Conservation (phyloP, 1,140 invertebrate species). For the Diachasma alloeum region DNA sequence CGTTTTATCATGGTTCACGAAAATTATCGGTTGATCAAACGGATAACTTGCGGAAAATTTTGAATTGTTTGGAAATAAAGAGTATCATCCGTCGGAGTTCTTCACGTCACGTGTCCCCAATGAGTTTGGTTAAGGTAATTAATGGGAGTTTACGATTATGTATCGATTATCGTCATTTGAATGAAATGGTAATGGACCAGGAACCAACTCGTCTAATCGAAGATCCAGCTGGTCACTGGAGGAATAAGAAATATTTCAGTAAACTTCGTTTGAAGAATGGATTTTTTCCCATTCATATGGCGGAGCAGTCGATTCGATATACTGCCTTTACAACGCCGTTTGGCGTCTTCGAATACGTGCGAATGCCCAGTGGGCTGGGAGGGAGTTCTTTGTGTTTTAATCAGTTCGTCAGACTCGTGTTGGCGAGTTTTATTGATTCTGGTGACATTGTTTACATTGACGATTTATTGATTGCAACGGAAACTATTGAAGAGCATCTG, state of each 20-base stretch:
- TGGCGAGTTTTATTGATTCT: conserved; percentile 18
- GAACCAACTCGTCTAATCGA: conserved; percentile 35
- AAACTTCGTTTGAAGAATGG: conserved; percentile 38
- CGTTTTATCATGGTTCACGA: conserved; percentile 29
- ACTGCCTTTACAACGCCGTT: conserved; percentile 23
- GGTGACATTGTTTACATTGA: conserved; percentile 3
- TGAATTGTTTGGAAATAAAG: conserved; percentile 27
- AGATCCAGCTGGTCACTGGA: conserved; percentile 17
- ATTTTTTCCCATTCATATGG: conserved; percentile 3
- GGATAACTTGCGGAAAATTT: conserved; percentile 12
- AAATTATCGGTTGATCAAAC: conserved; percentile 30
- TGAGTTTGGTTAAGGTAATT: conserved; percentile 44
- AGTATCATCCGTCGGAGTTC: conserved; percentile 35
- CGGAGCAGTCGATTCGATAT: background rate
- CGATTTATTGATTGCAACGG: conserved; percentile 25
- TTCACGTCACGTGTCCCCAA: conserved; percentile 41
- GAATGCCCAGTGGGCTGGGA: conserved; percentile 49
- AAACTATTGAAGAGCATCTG: background rate
- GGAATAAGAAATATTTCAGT: conserved; percentile 28
- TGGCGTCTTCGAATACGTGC: conserved; percentile 42
- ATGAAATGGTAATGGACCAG: conserved; percentile 37
- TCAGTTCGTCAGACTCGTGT: conserved; percentile 40
- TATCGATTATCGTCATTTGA: conserved; percentile 22
- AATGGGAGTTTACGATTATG: conserved; percentile 30
- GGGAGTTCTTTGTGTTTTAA: conserved; percentile 28